Percentiles rank a stretch among this genome's conserved stretches.
phyloP scores from a whole-genome alignment of 2,797 vertebrate genomes.

The Cottoperca gobio region DNA sequence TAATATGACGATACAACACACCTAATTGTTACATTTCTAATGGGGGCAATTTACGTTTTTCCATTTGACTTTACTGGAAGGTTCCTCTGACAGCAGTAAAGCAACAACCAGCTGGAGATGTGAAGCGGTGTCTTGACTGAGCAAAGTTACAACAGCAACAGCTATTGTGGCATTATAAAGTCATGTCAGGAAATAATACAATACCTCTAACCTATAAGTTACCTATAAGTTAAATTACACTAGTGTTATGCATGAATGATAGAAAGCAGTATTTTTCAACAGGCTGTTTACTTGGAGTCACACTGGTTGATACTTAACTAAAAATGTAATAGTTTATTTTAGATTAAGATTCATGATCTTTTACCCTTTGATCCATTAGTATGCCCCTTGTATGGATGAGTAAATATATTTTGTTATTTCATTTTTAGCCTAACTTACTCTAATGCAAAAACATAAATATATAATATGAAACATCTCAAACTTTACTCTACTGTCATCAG shows the following conservation, averaged over 20 bases:
- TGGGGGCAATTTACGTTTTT: constrained; percentile 13
- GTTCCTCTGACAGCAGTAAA: constrained; percentile 1
- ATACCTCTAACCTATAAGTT: not conserved
- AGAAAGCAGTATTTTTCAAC: not conserved
- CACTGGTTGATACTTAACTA: not conserved
- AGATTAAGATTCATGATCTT: not conserved
- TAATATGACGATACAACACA: constrained; percentile 3
- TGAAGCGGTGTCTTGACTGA: not conserved
- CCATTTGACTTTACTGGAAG: not conserved
- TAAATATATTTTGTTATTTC: not conserved
- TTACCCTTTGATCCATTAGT: too few species aligned
- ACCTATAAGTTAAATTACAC: not conserved
- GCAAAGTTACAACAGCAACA: not conserved
- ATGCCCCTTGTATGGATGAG: not conserved
- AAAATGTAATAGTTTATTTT: not conserved
- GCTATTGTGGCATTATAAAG: not conserved
- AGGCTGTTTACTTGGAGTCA: not conserved
- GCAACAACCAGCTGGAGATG: not conserved
- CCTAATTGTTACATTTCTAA: constrained; percentile 26
- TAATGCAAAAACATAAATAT: not conserved
- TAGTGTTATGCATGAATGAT: not conserved
- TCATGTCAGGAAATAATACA: not conserved
- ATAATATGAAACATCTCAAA: not conserved
- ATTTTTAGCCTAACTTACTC: not conserved
- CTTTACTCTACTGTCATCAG: not conserved